Percentiles rank a stretch among this genome's conserved stretches.
These are phyloP conservation scores for Sarcophaga bullata DNA, from an alignment of 1,140 invertebrate species.

Conservation along the genomic window DNA sequence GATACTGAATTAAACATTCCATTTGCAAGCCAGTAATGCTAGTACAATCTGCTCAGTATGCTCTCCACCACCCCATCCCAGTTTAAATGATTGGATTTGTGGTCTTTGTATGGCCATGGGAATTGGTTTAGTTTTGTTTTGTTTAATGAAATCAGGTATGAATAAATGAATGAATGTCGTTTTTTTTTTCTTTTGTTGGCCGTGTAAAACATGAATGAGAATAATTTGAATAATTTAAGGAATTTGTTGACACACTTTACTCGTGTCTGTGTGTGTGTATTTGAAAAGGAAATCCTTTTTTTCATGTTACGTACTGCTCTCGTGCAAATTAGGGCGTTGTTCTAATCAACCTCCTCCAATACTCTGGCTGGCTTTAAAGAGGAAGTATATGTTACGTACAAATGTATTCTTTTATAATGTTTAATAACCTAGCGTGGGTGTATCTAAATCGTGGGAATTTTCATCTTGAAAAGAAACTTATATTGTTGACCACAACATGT, in stretches of 20 bases:
- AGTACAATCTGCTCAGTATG: not conserved
- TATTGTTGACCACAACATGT: constrained; percentile 25
- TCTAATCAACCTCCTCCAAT: constrained; percentile 13
- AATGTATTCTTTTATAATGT: not conserved
- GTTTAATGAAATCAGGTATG: not conserved
- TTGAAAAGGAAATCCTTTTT: too few species aligned
- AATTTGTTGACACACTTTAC: not conserved
- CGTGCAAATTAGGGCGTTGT: not conserved
- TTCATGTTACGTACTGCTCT: too few species aligned
- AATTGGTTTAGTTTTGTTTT: constrained; percentile 41
- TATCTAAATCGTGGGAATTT: constrained; percentile 44
- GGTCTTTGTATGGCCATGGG: constrained; percentile 36
- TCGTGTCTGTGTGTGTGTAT: too few species aligned
- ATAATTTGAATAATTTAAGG: not conserved
- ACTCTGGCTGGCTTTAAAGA: constrained; percentile 11
- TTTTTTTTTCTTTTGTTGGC: too few species aligned
- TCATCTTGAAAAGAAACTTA: constrained; percentile 2
- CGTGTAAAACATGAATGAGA: too few species aligned
- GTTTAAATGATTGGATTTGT: constrained; percentile 8
- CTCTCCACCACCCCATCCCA: not conserved
- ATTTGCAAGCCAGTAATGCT: not conserved
- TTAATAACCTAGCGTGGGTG: constrained; percentile 37
- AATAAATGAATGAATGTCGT: not conserved
- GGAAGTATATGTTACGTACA: too few species aligned
- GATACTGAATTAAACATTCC: constrained; percentile 45